Base-by-base conservation (phyloP, 2,797 vertebrate species). In the Argya squamiceps region DNA sequence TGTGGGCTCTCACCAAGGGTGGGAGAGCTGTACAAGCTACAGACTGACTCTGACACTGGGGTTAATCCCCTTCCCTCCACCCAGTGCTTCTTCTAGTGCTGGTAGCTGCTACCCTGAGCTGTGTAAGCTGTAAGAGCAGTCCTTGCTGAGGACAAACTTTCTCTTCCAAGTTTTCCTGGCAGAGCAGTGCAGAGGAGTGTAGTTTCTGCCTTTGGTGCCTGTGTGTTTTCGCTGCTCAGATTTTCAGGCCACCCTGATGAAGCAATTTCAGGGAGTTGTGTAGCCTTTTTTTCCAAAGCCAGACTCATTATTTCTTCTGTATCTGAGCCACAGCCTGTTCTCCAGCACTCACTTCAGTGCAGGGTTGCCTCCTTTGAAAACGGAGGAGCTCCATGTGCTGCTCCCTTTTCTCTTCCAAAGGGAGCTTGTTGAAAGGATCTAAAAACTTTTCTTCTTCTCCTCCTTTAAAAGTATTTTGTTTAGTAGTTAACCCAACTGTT, bases 261-360 rank as follows among this genome's bases (percentile, higher is more conserved):
- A 93, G 63, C 50, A 41, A 5, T 88, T 88, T 65, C n/a, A 55
- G 93, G 52, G 80, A 65, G 59, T n/a, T 75, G 62, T 55, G 62
- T 29, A 50, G 90, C 69, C 65, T 77, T 91, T 95, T 95, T 91
- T 68, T 55, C 80, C 39, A 71, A 84, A 93, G 92, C 85, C 90
- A 95, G 58, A 15, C 85, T 96, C n/a, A 17, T 96, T 90, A 77
- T 92, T 96, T 78, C 85, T 68, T 52, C 87, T 75, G 41, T 80
- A 24, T 71, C 32, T 70, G 80, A 93, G 90, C 92, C 76, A 30
- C 82, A 88, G 69, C 20, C 68, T 92, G 37, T 77, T 89, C 46
- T 60, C n/a, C 46, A 41, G 62, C 69, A 58, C 85, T 3, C 71
- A 11, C 70, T 93, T 71, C 44, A 52, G 63, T 55, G 62, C 32